These are phyloP conservation scores for Drosophila mayaguana DNA, from an alignment of 2,888 invertebrate genomes.

Conservation along the genomic window DNA sequence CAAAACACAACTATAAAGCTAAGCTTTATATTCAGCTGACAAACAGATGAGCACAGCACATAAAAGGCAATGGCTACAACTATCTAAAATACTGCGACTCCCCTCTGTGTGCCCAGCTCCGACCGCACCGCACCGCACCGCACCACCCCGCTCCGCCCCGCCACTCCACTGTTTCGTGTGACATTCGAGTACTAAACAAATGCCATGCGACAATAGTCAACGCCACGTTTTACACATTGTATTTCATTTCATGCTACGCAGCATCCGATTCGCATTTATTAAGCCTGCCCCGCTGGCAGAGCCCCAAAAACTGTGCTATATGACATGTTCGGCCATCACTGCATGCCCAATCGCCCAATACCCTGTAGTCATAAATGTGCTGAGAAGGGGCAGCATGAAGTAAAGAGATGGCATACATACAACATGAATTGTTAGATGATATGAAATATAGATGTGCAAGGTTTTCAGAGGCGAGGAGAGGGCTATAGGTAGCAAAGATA, in stretches of 20 bases:
- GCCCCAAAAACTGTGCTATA: conserved; percentile 38
- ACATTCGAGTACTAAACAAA: conserved; percentile 45
- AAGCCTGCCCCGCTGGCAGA: conserved; percentile 25
- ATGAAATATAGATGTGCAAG: not conserved
- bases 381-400: not conserved
- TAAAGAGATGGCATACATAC: too few relatives aligned
- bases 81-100: not conserved
- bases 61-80: conserved; percentile 21
- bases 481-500: not conserved
- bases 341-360: conserved; percentile 7
- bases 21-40: conserved; percentile 18
- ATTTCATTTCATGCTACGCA: conserved; percentile 64
- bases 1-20: conserved; percentile 22
- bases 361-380: conserved; percentile 6
- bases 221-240: conserved; percentile 69
- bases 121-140: not conserved
- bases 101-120: not conserved
- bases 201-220: conserved; percentile 67
- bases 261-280: conserved; percentile 62
- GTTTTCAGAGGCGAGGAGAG: not conserved
- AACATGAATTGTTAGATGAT: not conserved
- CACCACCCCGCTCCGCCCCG: not conserved
- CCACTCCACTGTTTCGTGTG: not conserved
- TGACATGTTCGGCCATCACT: conserved; percentile 30
- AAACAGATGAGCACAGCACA: conserved; percentile 33